A percentile compares a stretch with the other conserved stretches of the same genome.
Conservation (phyloP, 2,113 vertebrate species). For the Oncorhynchus kisutch region DNA sequence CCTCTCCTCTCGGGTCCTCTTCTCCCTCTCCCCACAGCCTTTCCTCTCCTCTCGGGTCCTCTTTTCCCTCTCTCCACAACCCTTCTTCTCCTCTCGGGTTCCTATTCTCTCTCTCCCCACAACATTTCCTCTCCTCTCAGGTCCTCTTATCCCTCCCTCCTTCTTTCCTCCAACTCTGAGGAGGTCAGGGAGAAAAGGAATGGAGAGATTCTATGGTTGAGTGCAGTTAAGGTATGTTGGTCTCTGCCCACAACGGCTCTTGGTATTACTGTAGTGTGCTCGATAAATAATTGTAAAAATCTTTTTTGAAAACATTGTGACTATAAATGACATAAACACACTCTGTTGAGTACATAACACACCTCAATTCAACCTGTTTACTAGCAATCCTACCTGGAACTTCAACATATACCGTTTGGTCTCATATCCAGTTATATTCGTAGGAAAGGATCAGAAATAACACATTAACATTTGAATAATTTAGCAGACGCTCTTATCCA, state of each 20-base stretch:
- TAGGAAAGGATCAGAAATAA: conserved; percentile 8
- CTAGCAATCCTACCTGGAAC: neutral
- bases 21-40: no score
- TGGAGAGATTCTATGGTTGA: neutral
- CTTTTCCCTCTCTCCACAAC: neutral
- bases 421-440: conserved; percentile 40
- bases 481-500: neutral
- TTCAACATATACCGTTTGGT: neutral
- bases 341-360: no score
- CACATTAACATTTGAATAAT: no score
- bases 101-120: neutral
- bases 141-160: no score
- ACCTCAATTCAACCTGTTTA: neutral
- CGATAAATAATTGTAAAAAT: neutral
- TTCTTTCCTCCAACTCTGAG: neutral
- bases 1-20: neutral
- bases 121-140: no score
- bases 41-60: no score
- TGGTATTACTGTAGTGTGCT: neutral
- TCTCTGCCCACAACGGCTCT: neutral
- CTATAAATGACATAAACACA: no score
- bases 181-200: neutral
- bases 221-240: neutral
- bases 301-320: no score
- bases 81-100: neutral